Evolutionary conservation across 2,113 vertebrate genomes (phyloP), one percentile per base, ranked within the genome.

Genomic region (Numenius arquata): DNA sequence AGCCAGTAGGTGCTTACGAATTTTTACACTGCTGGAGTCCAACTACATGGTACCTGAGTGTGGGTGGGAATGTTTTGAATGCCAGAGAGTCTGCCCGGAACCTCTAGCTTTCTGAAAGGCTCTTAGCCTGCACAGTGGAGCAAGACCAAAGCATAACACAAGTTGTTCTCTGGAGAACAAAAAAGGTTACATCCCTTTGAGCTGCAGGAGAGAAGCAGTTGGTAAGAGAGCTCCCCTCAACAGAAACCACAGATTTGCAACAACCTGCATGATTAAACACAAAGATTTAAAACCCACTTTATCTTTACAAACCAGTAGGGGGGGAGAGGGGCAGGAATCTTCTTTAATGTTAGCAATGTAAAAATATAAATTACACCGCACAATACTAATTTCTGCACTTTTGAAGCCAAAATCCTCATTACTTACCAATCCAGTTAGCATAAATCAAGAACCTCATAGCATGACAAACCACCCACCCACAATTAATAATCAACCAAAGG

Each of bases 381-480:
- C 26, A 85, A 41, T 12, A 50, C 62, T 84, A 59, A 61, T 30
- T 85, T 74, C 70, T 66, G 48, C 66, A 47, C 53, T 91, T 91
- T 27, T 40, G 38, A 93, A 91, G 73, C 25, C 23, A 62, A 89
- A 90, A 77, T n/a, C n/a, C 47, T 66, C 45, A 29, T 62, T 92
- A 95, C 81, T 95, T 94, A 93, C 84, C n/a, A 3, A 62, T 80
- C 21, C 40, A 50, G 19, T 32, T 29, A 78, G 59, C 36, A 77
- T 63, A 86, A 91, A 94, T 47, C 47, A 73, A 91, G 62, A 94
- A 85, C 27, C 66, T 73, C 48, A 91, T 2, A 53, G 43, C 25
- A 61, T 26, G 40, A 91, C 32, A 95, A 92, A 86, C 23, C 43
- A 87, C 56, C 87, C 72, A 89, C 89, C 43, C 89, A 65, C 22